Evolutionary conservation across 2,888 invertebrate species (phyloP).

Genomic region (Caenorhabditis becei): DNA sequence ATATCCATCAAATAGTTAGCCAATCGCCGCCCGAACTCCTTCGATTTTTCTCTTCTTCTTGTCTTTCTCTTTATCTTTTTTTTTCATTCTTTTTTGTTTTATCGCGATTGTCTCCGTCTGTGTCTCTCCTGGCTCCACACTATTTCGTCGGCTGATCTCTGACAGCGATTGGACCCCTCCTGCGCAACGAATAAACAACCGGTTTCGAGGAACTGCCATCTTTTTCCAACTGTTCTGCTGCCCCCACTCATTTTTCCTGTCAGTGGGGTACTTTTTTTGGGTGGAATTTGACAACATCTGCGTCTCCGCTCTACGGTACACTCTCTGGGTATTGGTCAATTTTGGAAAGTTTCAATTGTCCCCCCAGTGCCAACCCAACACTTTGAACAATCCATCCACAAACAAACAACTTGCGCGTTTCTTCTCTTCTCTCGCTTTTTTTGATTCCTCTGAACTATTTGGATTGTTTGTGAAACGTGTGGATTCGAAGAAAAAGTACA

Average conservation of each 20-base stretch:
- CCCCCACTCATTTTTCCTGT: slow-evolving; percentile 6
- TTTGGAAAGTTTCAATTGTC: slow-evolving; percentile 5
- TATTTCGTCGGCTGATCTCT: slow-evolving; percentile 26
- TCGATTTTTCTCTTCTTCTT: background rate
- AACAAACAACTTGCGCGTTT: background rate
- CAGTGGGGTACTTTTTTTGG: slow-evolving; percentile 5
- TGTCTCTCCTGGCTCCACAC: slow-evolving; percentile 16
- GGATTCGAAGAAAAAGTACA: background rate
- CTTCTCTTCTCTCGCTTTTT: background rate
- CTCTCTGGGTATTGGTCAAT: background rate
- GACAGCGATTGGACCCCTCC: slow-evolving; percentile 31
- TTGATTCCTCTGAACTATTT: slow-evolving; percentile 5
- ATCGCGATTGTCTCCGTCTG: slow-evolving; percentile 28
- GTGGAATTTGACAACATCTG: background rate
- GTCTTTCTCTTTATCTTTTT: slow-evolving; percentile 2
- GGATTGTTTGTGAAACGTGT: slow-evolving; percentile 1
- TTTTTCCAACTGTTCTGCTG: slow-evolving; percentile 17
- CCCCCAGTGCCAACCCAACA: background rate
- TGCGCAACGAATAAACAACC: slow-evolving; percentile 52
- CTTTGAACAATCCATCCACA: slow-evolving; percentile 5
- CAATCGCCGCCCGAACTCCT: slow-evolving; percentile 9
- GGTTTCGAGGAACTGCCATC: slow-evolving; percentile 44
- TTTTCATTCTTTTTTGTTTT: slow-evolving; percentile 8
- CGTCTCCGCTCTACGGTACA: background rate
- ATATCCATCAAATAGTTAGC: slow-evolving; percentile 9